A percentile compares a stretch with the other conserved stretches of the same genome.
These are phyloP conservation scores for Schizothorax lantsangensis DNA, from an alignment of 2,797 vertebrate genomes.

Conservation along the genomic window DNA sequence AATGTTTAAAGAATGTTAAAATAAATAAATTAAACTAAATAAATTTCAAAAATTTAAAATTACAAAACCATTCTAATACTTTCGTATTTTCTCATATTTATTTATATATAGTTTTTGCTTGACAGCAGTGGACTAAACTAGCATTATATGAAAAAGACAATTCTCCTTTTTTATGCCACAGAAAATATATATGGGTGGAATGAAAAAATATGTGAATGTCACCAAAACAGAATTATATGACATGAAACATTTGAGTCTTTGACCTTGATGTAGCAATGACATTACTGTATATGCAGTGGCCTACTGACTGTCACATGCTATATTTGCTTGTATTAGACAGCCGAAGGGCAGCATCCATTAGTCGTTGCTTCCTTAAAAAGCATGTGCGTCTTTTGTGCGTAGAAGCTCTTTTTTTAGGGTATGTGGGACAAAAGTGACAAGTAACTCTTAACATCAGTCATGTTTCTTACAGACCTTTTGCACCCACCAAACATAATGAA, in stretches of 20 bases:
- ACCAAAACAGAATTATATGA: background rate
- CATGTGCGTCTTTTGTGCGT: conserved; percentile 23
- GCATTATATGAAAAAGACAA: background rate
- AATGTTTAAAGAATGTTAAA: no score
- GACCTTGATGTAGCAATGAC: conserved; percentile 79
- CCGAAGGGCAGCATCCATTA: conserved; percentile 55
- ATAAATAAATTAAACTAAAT: no score
- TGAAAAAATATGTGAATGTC: background rate
- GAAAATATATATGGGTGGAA: background rate
- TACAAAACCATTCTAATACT: background rate
- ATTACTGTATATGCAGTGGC: conserved; percentile 45
- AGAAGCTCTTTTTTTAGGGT: conserved; percentile 12
- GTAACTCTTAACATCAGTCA: conserved; percentile 38
- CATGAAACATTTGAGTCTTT: conserved; percentile 60
- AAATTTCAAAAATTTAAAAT: background rate
- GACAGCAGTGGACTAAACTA: background rate
- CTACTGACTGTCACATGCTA: conserved; percentile 52
- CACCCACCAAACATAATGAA: background rate
- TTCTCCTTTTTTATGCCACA: background rate
- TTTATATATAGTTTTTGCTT: background rate
- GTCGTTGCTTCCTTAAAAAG: conserved; percentile 54
- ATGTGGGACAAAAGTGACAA: conserved; percentile 48
- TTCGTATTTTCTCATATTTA: background rate
- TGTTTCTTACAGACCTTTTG: background rate
- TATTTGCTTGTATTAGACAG: conserved; percentile 57